A percentile compares a stretch with the other conserved stretches of the same genome.
Evolutionary conservation across 1,140 invertebrate genomes (phyloP).

Genomic region (Cyclina sinensis): DNA sequence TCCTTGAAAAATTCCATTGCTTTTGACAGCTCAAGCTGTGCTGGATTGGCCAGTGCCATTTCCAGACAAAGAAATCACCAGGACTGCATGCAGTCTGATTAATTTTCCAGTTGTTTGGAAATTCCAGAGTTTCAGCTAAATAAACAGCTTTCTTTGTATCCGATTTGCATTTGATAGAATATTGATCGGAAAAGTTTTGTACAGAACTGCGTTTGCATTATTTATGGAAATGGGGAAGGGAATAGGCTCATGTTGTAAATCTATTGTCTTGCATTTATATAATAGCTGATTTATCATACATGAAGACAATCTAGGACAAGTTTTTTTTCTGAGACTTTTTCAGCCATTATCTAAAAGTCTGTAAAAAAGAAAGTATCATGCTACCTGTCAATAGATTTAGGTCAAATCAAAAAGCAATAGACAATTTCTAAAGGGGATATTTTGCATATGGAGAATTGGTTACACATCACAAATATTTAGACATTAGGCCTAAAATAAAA

Average conservation of each 20-base stretch:
- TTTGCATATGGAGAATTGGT: too few species aligned
- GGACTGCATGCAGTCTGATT: not conserved
- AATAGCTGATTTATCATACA: not conserved
- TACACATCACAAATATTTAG: too few species aligned
- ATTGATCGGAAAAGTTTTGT: conserved; percentile 1
- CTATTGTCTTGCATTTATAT: not conserved
- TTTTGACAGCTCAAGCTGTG: conserved; percentile 29
- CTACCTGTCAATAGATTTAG: too few species aligned
- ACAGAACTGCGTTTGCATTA: not conserved
- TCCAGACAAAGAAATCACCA: not conserved
- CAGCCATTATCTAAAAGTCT: too few species aligned
- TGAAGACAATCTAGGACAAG: too few species aligned
- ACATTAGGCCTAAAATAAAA: too few species aligned
- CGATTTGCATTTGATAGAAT: not conserved
- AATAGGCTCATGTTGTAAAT: not conserved
- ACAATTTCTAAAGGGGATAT: too few species aligned
- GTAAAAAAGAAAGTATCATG: too few species aligned
- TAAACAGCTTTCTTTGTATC: not conserved
- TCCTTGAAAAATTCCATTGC: not conserved
- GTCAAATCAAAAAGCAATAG: too few species aligned
- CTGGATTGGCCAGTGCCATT: not conserved
- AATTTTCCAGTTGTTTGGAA: conserved; percentile 45
- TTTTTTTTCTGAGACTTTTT: too few species aligned
- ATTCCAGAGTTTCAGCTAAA: conserved; percentile 16
- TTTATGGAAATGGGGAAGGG: not conserved